Evolutionary conservation across 2,113 vertebrate genomes (phyloP), one percentile per base, ranked within the genome.

Genomic region (Melanotaenia duboulayi): DNA sequence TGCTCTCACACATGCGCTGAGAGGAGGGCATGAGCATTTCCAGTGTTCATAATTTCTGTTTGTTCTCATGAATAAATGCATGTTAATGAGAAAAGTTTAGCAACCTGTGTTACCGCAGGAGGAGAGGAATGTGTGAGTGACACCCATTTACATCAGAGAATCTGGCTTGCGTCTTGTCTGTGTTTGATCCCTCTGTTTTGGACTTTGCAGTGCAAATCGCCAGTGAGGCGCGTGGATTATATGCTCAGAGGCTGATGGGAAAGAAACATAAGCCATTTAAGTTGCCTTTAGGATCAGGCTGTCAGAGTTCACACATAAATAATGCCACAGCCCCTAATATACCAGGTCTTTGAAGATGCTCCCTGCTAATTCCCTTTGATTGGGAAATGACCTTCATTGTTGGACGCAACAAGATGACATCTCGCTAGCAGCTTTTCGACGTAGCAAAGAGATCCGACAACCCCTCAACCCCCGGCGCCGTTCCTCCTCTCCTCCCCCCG

Each of bases 341-440:
- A 78, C 23, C 59, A 40, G 61, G 71, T 68, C 86, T 88, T 90
- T 83, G 84, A 90, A 88, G 88, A 81, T 71, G 57, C 74, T 77
- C 71, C 76, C 66, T 4, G 81, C 76, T 90, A 89, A 91, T 89
- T 92, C 85, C 78, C 63, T 83, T 59, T 83, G 85, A 90, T 90
- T 78, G 78, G 86, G 63, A 83, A 91, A 86, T 90, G 90, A 92
- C 90, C 91, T 90, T 88, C 90, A 87, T 91, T 92, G 90, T 88
- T 77, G 86, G 85, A 84, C 84, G 39, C 65, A 32, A 83, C 44
- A 51, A 72, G 85, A 90, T 89, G 88, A 91, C 91, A 92, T 89
- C 80, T 80, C 79, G 48, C 61, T 82, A 81, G 78, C 76, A 83
- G 88, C 85, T 88, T 78, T 66, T 74, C 24, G 55, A 74, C 63